phyloP scores from a whole-genome alignment of 2,797 vertebrate species.

The Chiloscyllium punctatum region DNA sequence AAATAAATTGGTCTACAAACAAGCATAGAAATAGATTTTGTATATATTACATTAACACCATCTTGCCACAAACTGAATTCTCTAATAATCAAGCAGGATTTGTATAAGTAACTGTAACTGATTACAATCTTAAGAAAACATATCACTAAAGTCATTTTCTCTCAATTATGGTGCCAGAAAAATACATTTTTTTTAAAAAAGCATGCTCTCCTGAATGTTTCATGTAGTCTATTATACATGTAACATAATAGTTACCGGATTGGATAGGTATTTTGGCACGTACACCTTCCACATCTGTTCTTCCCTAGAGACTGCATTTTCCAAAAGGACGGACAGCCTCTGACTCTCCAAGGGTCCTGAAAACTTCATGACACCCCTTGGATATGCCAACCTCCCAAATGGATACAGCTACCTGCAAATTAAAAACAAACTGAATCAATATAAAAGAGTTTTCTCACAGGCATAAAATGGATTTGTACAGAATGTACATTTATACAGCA shows the following conservation, averaged over 20 bases:
- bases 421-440: neutral
- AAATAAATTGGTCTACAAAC: no score
- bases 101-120: no score
- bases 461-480: conserved; percentile 40
- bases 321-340: conserved; percentile 89
- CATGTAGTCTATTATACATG: neutral
- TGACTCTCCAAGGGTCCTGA: conserved; percentile 84
- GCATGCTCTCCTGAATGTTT: neutral
- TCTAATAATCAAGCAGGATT: no score
- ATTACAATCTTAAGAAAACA: no score
- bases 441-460: conserved; percentile 42
- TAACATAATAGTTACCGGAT: conserved; percentile 69
- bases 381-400: conserved; percentile 84
- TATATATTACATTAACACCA: no score
- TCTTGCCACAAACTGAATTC: neutral
- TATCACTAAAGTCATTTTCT: neutral
- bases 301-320: conserved; percentile 92
- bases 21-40: no score
- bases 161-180: neutral
- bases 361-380: conserved; percentile 88
- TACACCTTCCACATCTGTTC: conserved; percentile 87
- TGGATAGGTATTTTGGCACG: conserved; percentile 79
- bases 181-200: neutral
- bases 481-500: neutral
- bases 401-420: conserved; percentile 89